Conservation (phyloP, 2,113 vertebrate genomes). For the Glaucomys volans region DNA sequence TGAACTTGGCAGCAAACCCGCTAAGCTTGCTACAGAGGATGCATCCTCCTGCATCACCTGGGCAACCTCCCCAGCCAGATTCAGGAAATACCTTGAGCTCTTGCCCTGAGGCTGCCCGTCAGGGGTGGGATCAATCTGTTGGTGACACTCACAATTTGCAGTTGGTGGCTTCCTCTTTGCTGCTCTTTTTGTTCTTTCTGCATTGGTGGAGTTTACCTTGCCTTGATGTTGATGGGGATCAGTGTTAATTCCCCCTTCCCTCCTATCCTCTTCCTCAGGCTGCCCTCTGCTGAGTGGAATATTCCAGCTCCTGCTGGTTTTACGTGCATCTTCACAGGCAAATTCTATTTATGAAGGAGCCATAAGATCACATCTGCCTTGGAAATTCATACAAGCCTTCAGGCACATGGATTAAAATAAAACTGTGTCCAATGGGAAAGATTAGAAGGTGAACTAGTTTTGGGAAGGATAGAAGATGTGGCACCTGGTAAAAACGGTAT, state of each 20-base stretch:
- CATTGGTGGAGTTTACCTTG: not conserved
- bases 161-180: not conserved
- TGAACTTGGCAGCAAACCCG: not conserved
- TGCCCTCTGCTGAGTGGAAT: not conserved
- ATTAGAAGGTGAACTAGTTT: constrained; percentile 8
- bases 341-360: not conserved
- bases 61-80: not conserved
- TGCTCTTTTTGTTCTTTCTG: not conserved
- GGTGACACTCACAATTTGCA: rapidly evolving
- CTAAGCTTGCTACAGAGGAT: not conserved
- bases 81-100: not conserved
- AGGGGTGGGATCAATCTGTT: not conserved
- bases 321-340: not conserved
- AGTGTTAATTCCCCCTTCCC: not conserved
- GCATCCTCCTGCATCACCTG: not conserved
- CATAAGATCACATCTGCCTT: not conserved
- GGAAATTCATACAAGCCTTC: not conserved
- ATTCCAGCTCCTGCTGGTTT: not conserved
- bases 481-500: not conserved
- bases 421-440: not conserved
- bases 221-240: not conserved
- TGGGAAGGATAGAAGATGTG: not conserved
- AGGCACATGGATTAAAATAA: not conserved
- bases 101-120: not conserved
- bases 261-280: not conserved